Evolutionary conservation across 2,797 vertebrate genomes (phyloP), one percentile per base, ranked within the genome.

Genomic region (Hybognathus amarus): DNA sequence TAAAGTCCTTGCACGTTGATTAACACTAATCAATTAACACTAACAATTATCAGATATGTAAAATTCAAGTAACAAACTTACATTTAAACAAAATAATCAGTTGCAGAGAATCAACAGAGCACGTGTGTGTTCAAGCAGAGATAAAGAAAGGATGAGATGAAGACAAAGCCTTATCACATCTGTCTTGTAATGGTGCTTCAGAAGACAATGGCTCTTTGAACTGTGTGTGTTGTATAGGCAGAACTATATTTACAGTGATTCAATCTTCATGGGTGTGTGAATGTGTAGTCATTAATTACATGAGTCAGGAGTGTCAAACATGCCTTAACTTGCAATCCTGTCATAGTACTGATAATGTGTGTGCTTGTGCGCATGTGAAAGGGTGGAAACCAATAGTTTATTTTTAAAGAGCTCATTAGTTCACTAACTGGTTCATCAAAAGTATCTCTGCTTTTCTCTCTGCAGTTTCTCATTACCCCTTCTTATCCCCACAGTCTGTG

Each of bases 171-270:
- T 12, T 52, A 33, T 33, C 45, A 22, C 30, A 33, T 42, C 27
- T 33, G 38, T 40, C 4, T 27, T n/a, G 52, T 59, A 30, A 64
- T 3, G 11, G 18, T 1, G 2, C 27, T 52, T 38, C 5, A 50
- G 20, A 50, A 52, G 8, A 38, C 63, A 66, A 8, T 2, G 9
- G 27, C 76, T 30, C 12, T 42, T 78, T 66, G n/a, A 67, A 56
- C 42, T 15, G 13, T 42, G 36, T 42, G 9, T 18, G 11, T 74
- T 59, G 36, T 50, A 74, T 27, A 27, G 9, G 4, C 10, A 20
- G 30, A 38, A 52, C 42, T 66, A 82, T 30, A 36, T 75, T 75
- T 52, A 66, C 52, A 82, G 47, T 42, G 61, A 75, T 54, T 67
- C 18, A 82, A 17, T 75, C 59, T 75, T 38, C 30, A n/a, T 64